Evolutionary conservation across 2,113 vertebrate genomes (phyloP).

Genomic region (Varanus komodoensis): DNA sequence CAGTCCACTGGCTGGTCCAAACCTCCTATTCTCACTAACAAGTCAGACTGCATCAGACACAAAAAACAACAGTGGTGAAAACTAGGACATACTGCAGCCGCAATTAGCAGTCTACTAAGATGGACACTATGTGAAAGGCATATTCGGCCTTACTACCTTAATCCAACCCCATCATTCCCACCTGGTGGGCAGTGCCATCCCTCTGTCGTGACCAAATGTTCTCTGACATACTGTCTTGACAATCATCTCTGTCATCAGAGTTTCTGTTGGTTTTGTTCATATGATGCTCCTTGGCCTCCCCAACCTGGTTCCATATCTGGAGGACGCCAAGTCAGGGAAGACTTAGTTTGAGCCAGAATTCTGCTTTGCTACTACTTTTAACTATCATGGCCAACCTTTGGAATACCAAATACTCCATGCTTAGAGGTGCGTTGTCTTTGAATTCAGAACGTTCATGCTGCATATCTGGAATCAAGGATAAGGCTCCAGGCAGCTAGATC

Average conservation of each 20-base stretch:
- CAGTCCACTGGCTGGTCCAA: conserved; percentile 92
- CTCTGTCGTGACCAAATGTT: neutral
- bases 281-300: too few relatives aligned
- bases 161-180: neutral
- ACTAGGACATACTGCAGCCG: conserved; percentile 14
- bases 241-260: neutral
- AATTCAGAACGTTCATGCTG: neutral
- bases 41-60: conserved; percentile 80
- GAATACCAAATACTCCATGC: neutral
- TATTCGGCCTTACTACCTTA: neutral
- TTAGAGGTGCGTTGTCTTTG: neutral
- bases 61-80: conserved; percentile 30
- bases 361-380: neutral
- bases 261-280: neutral
- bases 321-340: too few relatives aligned
- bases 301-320: too few relatives aligned
- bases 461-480: neutral
- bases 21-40: conserved; percentile 88
- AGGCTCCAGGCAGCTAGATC: neutral
- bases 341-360: neutral
- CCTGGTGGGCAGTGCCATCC: neutral
- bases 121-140: neutral
- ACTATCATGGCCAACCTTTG: neutral
- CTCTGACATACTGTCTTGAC: neutral
- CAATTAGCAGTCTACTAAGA: neutral